phyloP scores from a whole-genome alignment of 2,888 invertebrate genomes.

The Rhingia campestris region DNA sequence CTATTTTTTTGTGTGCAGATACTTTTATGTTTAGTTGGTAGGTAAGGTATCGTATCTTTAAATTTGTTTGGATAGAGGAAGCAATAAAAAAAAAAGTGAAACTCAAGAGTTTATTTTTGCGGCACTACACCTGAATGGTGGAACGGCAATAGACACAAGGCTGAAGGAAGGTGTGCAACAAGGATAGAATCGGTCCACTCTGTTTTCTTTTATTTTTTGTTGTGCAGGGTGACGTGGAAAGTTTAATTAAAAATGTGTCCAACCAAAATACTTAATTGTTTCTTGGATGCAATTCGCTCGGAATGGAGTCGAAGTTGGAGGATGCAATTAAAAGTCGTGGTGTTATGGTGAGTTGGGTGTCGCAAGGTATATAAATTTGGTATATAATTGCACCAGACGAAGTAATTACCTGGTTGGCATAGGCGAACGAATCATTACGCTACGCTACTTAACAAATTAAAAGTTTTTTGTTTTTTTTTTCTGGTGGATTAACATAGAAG shows the following conservation, averaged over 20 bases:
- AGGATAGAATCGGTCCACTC: slow-evolving; percentile 1
- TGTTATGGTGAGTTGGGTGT: not conserved
- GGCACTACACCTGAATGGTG: slow-evolving; percentile 34
- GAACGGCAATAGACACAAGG: slow-evolving; percentile 8
- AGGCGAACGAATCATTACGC: not conserved
- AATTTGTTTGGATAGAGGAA: slow-evolving; percentile 40
- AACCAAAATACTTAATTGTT: slow-evolving; percentile 63
- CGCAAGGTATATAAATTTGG: not conserved
- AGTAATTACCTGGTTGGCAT: slow-evolving; percentile 19
- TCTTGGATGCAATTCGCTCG: slow-evolving; percentile 41
- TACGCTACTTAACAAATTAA: too few relatives aligned
- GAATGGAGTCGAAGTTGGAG: not conserved
- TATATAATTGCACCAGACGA: slow-evolving; percentile 16
- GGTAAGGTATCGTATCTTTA: slow-evolving; percentile 35
- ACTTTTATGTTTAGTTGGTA: not conserved
- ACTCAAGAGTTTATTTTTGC: not conserved
- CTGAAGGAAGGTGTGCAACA: slow-evolving; percentile 10
- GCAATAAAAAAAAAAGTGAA: slow-evolving; percentile 25
- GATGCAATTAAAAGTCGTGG: slow-evolving; percentile 21
- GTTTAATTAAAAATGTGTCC: slow-evolving; percentile 72
- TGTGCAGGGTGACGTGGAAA: slow-evolving; percentile 31
- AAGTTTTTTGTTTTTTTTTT: too few relatives aligned
- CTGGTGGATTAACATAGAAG: too few relatives aligned
- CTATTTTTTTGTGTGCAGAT: slow-evolving; percentile 8
- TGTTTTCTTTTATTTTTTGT: not conserved